Conservation (phyloP, 2,113 vertebrate species). For the Forbesichthys papilliferus region DNA sequence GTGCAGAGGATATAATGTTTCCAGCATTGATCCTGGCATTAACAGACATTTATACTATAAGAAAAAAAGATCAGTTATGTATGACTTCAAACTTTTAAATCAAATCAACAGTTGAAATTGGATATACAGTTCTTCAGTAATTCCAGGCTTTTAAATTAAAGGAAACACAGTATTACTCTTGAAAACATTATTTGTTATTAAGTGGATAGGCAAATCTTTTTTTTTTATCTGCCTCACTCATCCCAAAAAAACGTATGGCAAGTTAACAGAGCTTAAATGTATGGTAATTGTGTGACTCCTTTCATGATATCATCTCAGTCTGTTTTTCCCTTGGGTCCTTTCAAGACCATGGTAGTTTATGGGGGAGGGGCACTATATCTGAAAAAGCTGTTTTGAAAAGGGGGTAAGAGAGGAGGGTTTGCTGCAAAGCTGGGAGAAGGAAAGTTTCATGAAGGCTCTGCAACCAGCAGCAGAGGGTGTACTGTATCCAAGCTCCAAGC, state of each 20-base stretch:
- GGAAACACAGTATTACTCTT: neutral
- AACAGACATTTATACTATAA: neutral
- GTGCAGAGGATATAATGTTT: too few relatives aligned
- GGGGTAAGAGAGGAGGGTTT: constrained; percentile 9
- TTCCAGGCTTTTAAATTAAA: constrained; percentile 19
- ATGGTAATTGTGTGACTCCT: neutral
- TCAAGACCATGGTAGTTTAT: constrained; percentile 1
- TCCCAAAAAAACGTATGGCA: constrained; percentile 3
- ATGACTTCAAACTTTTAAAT: constrained; percentile 7
- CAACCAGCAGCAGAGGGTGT: neutral
- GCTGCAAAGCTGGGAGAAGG: neutral
- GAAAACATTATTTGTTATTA: constrained; percentile 26
- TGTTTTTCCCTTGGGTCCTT: neutral
- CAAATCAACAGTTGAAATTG: constrained; percentile 4
- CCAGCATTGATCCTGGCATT: neutral
- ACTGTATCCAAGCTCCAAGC: neutral
- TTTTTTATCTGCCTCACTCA: constrained; percentile 20
- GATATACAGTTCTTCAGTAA: constrained; percentile 1
- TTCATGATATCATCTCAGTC: constrained; percentile 2
- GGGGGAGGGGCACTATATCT: neutral
- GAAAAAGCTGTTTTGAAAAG: neutral
- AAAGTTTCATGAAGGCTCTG: neutral
- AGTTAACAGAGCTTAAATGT: constrained; percentile 13
- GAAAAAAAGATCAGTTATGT: neutral
- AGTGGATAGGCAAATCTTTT: neutral